Base-by-base conservation (phyloP, 1,140 invertebrate genomes). In the Drosophila malerkotliana region DNA sequence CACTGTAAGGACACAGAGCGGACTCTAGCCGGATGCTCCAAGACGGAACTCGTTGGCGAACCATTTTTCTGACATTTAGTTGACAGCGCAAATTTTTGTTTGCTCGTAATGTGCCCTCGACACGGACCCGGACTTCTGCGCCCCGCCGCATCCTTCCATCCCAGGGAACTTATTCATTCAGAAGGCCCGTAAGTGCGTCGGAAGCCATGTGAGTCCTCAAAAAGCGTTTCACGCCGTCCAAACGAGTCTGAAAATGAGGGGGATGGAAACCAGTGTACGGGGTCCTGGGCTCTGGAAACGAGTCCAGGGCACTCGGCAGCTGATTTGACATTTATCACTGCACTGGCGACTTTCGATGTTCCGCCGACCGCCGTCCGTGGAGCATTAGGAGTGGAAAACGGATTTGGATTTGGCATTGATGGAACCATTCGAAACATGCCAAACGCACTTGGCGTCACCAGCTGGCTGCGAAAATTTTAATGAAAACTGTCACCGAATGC, bases 321-420 rank as follows among this genome's bases (percentile, higher is more conserved):
- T 87, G 80, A 88, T 87, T 82, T 87, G 82, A 87, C 82, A 82
- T 88, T 87, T 87, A 87, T 87, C 82, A 87, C 83, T 88, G 82
- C 78, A 72, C 54, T 71, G 63, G 51, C 56, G 56, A 76, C 80
- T 79, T 76, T 69, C 76, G 72, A 79, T 84, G 61, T 55, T 39
- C 21, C 34, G 10, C 10, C 34, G 10, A 37, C 10, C 34, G 3
- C 34, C 10, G 12, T 1, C 34, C 32, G 32, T 2, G 7, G 32
- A 41, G n/a, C 15, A n/a, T 10, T 30, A 26, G 55, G 32, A 45
- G 30, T 15, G 30, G 24, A 41, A 1, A 18, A 14, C 14, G 24
- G 21, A 39, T 45, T 30, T 47, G 21, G 30, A 18, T 58, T 62
- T 87, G 83, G 51, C 82, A 87, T 72, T 87, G 82, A 87, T 88